Evolutionary conservation across 2,797 vertebrate genomes (phyloP).

Genomic region (Eidolon dupreanum): DNA sequence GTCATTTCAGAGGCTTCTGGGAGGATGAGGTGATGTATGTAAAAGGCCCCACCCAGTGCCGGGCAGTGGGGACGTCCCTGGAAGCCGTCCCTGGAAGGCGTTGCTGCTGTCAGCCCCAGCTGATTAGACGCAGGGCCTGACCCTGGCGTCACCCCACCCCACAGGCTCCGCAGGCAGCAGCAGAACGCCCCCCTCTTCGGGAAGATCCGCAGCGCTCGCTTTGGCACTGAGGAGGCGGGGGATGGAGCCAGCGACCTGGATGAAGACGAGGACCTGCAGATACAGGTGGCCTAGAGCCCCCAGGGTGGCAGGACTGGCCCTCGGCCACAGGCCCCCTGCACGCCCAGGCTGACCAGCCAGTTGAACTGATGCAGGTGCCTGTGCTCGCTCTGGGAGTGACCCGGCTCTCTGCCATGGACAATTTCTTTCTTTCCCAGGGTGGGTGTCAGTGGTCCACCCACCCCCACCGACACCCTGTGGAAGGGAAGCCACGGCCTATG

Average conservation of each 20-base stretch:
- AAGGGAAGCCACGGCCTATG: background rate
- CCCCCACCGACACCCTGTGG: background rate
- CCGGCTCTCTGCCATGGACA: rapidly evolving
- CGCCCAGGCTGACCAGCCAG: background rate
- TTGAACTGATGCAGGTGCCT: background rate
- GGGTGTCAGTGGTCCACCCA: rapidly evolving
- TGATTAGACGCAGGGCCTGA: rapidly evolving
- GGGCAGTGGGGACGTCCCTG: background rate
- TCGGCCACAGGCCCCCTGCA: background rate
- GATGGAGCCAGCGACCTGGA: slow-evolving; percentile 91
- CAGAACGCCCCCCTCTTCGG: slow-evolving; percentile 93
- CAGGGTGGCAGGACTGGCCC: background rate
- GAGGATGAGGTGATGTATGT: background rate
- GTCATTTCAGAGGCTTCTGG: background rate
- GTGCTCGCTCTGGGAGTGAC: background rate
- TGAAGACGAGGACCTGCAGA: slow-evolving; percentile 94
- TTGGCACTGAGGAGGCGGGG: slow-evolving; percentile 89
- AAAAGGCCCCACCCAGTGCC: background rate
- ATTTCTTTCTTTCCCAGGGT: background rate
- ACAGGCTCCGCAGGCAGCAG: slow-evolving; percentile 94
- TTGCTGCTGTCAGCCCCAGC: background rate
- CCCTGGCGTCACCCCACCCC: background rate
- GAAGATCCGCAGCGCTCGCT: slow-evolving; percentile 92
- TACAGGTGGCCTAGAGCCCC: slow-evolving; percentile 86
- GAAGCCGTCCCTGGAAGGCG: background rate